Conservation (phyloP, 1,140 invertebrate genomes). For the Panagrolaimus sp. region DNA sequence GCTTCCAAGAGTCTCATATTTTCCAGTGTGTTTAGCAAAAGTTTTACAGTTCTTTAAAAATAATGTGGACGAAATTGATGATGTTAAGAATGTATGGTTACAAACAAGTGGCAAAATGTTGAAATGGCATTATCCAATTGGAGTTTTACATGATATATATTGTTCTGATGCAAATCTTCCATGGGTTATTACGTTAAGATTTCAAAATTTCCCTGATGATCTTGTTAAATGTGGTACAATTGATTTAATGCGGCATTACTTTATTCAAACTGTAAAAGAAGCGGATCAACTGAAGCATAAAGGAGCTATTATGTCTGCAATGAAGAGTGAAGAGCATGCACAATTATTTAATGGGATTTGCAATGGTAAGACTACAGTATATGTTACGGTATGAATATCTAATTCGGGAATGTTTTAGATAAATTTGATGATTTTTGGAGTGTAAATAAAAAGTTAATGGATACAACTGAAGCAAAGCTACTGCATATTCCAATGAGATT, state of each 20-base stretch:
- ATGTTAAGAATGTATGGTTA: constrained; percentile 85
- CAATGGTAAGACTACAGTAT: constrained; percentile 70
- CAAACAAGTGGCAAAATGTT: constrained; percentile 84
- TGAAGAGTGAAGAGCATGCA: constrained; percentile 96
- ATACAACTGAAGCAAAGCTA: constrained; percentile 61
- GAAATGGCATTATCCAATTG: constrained; percentile 83
- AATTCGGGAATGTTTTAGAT: constrained; percentile 71
- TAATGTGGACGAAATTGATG: constrained; percentile 73
- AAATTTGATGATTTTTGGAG: constrained; percentile 99
- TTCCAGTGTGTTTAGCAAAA: constrained; percentile 90
- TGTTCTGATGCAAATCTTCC: constrained; percentile 70
- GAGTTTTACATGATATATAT: constrained; percentile 81
- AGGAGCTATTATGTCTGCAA: constrained; percentile 79
- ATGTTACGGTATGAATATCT: too few species aligned
- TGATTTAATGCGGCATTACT: constrained; percentile 83
- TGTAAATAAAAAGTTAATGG: constrained; percentile 83
- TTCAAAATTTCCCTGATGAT: constrained; percentile 66
- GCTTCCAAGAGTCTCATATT: constrained; percentile 87
- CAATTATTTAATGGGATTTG: constrained; percentile 87
- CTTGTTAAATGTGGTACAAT: constrained; percentile 65
- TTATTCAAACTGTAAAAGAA: constrained; percentile 91
- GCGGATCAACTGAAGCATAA: constrained; percentile 92
- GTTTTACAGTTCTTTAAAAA: constrained; percentile 69
- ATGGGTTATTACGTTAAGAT: constrained; percentile 90
- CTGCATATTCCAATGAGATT: constrained; percentile 62